phyloP scores from a whole-genome alignment of 37 sponge, comb jelly and placozoan genomes.

The Geodia barretti region DNA sequence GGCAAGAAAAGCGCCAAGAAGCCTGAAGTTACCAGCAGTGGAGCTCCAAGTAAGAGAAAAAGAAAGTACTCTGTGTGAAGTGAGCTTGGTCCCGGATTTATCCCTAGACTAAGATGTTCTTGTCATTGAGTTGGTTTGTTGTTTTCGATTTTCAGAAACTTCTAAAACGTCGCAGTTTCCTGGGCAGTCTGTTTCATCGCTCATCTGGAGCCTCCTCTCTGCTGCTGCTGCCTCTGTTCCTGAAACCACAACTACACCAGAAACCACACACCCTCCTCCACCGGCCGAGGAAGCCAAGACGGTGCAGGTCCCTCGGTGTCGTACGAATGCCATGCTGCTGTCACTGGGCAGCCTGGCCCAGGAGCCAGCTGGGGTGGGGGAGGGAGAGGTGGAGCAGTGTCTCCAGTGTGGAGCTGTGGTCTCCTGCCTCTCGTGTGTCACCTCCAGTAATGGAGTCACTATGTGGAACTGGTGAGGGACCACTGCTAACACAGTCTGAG shows the following conservation, averaged over 20 bases:
- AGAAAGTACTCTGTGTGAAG: not conserved
- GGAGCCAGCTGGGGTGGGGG: conserved; percentile 23
- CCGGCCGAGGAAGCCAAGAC: conserved; percentile 65
- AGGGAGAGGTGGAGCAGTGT: conserved; percentile 62
- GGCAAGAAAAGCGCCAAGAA: not conserved
- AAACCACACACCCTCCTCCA: conserved; percentile 14
- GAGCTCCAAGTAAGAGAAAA: too few species aligned
- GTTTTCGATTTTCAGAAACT: not conserved
- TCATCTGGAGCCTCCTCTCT: conserved; percentile 14
- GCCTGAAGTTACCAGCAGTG: too few species aligned
- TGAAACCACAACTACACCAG: conserved; percentile 9
- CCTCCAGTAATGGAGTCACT: conserved; percentile 19
- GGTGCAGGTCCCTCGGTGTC: conserved; percentile 60
- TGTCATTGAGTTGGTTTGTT: not conserved
- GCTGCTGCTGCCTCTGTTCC: not conserved
- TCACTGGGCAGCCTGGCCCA: conserved; percentile 69
- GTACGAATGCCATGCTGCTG: conserved; percentile 76
- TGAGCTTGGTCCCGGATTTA: too few species aligned
- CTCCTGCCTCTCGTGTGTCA: conserved; percentile 69
- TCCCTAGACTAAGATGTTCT: too few species aligned
- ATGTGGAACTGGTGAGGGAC: conserved; percentile 79
- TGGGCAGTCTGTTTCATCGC: conserved; percentile 41
- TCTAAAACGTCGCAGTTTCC: conserved; percentile 17
- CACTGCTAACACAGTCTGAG: too few species aligned
- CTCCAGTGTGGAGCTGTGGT: conserved; percentile 64